Percentiles rank a stretch among this genome's conserved stretches.
These are phyloP conservation scores for Mobula hypostoma DNA, from an alignment of 2,113 vertebrate genomes.

Conservation along the genomic window DNA sequence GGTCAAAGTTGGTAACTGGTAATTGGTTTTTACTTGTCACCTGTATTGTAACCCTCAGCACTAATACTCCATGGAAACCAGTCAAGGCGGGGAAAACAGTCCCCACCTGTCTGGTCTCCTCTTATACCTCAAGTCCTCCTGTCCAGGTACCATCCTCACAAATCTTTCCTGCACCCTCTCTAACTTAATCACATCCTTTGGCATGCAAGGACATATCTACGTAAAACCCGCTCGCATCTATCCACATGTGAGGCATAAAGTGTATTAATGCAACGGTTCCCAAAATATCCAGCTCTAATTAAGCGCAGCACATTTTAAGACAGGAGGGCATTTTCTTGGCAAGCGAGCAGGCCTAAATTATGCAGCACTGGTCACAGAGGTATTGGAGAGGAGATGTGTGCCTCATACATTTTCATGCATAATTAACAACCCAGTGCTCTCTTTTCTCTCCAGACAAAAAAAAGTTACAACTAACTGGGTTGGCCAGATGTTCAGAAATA, in stretches of 20 bases:
- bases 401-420: conserved; percentile 21
- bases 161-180: too few species aligned
- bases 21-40: too few species aligned
- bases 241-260: conserved; percentile 19
- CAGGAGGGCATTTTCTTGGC: conserved; percentile 26
- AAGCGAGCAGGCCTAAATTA: not conserved
- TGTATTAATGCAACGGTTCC: conserved; percentile 4
- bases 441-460: not conserved
- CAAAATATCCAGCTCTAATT: conserved; percentile 24
- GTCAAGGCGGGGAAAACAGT: too few species aligned
- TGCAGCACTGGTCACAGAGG: conserved; percentile 19
- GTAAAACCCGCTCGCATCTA: not conserved
- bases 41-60: too few species aligned
- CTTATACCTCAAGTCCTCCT: too few species aligned
- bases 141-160: too few species aligned
- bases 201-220: not conserved
- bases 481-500: conserved; percentile 11
- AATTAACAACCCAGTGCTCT: conserved; percentile 21
- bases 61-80: too few species aligned
- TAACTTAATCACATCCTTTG: not conserved
- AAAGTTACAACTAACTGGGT: conserved; percentile 3
- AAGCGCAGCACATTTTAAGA: conserved; percentile 19
- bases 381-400: conserved; percentile 15
- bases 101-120: too few species aligned
- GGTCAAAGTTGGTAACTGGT: too few species aligned